Conservation (phyloP, 2,113 vertebrate species). For the Cinclus mexicanus region DNA sequence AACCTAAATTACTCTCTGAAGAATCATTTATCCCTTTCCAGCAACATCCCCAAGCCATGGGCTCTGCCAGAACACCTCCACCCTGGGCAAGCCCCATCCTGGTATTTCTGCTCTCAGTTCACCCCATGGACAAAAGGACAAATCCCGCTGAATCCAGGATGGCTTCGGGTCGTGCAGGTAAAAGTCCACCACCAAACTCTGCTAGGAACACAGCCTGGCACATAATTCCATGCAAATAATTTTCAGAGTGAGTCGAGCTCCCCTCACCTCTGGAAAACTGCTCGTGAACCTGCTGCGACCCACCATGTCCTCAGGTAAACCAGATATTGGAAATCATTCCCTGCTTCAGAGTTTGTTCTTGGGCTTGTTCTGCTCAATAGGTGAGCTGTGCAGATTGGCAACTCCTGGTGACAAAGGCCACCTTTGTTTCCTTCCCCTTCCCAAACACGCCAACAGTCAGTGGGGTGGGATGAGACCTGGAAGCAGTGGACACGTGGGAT, state of each 20-base stretch:
- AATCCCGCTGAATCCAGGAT: neutral
- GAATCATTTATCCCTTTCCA: neutral
- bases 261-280: neutral
- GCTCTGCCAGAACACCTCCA: neutral
- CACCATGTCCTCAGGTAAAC: fast-evolving
- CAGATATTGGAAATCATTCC: neutral
- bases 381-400: neutral
- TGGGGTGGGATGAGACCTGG: neutral
- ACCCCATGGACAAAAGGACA: neutral
- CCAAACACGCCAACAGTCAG: neutral
- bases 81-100: fast-evolving
- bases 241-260: neutral
- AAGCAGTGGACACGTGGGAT: neutral
- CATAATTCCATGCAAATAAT: neutral
- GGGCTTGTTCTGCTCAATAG: neutral
- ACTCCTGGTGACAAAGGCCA: neutral
- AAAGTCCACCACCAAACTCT: neutral
- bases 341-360: neutral
- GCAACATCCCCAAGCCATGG: neutral
- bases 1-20: neutral
- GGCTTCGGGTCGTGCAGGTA: neutral
- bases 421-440: neutral
- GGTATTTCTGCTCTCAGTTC: neutral
- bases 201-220: neutral
- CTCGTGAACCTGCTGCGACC: neutral